These are phyloP conservation scores for Cladopsammia gracilis DNA, from an alignment of 64 coral and sea anemone genomes.

Conservation along the genomic window DNA sequence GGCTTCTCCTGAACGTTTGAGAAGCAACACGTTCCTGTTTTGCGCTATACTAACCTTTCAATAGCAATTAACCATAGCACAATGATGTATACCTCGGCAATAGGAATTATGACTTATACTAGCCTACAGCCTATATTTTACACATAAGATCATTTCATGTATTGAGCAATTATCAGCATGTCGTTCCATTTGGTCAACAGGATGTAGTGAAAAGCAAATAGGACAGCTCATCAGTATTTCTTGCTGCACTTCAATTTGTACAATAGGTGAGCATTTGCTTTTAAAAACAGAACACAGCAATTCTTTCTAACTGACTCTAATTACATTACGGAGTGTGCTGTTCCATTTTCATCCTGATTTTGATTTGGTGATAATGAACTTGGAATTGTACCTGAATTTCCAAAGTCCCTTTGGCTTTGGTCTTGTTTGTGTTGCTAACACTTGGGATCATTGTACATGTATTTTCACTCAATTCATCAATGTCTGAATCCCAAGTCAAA, in stretches of 20 bases:
- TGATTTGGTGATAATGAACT: not conserved
- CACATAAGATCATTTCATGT: no score
- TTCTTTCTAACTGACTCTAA: not conserved
- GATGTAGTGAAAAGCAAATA: constrained; percentile 58
- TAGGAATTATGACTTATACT: no score
- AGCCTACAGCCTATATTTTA: no score
- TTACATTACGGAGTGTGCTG: not conserved
- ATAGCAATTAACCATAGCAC: no score
- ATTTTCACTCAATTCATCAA: constrained; percentile 13
- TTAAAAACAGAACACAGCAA: constrained; percentile 15
- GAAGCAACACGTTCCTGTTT: no score
- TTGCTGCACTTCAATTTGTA: not conserved
- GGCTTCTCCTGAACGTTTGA: no score
- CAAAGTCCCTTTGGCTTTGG: not conserved
- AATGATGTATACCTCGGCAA: no score
- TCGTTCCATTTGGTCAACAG: constrained; percentile 34
- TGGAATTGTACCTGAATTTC: not conserved
- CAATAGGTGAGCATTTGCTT: constrained; percentile 3
- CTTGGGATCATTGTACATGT: constrained; percentile 2
- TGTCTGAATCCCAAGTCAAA: constrained; percentile 26
- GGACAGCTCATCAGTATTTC: constrained; percentile 27
- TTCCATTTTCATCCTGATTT: constrained; percentile 13
- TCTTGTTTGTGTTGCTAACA: not conserved
- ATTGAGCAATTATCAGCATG: constrained; percentile 51
- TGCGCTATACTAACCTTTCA: no score